These are phyloP conservation scores for Alitta virens DNA, from an alignment of 2,888 invertebrate species.

Conservation along the genomic window DNA sequence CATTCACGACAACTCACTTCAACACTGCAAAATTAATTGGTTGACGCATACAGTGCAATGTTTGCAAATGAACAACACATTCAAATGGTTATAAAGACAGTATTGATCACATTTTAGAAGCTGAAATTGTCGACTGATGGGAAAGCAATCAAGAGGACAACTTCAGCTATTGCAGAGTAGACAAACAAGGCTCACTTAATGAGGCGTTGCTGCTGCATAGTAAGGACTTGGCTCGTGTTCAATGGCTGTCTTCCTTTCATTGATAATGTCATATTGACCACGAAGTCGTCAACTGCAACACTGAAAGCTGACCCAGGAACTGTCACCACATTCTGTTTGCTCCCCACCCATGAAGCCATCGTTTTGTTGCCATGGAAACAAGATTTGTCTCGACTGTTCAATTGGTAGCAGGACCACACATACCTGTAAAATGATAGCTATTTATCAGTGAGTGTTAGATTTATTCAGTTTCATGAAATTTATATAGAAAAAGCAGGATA, in stretches of 20 bases:
- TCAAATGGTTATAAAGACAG: too few species aligned
- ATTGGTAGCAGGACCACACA: conserved; percentile 24
- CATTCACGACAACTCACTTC: conserved; percentile 30
- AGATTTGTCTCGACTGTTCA: conserved; percentile 3
- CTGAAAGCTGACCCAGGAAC: conserved; percentile 15
- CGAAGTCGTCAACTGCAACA: conserved; percentile 20
- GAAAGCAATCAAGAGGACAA: too few species aligned
- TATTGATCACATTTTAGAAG: too few species aligned
- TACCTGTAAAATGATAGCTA: conserved; percentile 19
- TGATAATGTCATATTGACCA: conserved; percentile 38
- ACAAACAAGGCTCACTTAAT: conserved; percentile 13
- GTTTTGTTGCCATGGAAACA: conserved; percentile 15
- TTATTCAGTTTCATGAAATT: not conserved
- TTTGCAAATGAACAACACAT: too few species aligned
- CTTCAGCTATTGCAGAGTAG: too few species aligned
- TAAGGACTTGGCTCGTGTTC: conserved; percentile 37
- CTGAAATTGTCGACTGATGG: too few species aligned
- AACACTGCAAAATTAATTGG: conserved; percentile 1
- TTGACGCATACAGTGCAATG: too few species aligned
- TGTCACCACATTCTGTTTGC: not conserved
- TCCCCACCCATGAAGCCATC: not conserved
- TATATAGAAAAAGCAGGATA: not conserved
- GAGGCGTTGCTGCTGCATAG: conserved; percentile 1
- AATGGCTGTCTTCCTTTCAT: conserved; percentile 18
- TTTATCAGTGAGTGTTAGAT: too few species aligned